Base-by-base conservation (phyloP, 2,113 vertebrate species). In the Ammodramus savannarum region DNA sequence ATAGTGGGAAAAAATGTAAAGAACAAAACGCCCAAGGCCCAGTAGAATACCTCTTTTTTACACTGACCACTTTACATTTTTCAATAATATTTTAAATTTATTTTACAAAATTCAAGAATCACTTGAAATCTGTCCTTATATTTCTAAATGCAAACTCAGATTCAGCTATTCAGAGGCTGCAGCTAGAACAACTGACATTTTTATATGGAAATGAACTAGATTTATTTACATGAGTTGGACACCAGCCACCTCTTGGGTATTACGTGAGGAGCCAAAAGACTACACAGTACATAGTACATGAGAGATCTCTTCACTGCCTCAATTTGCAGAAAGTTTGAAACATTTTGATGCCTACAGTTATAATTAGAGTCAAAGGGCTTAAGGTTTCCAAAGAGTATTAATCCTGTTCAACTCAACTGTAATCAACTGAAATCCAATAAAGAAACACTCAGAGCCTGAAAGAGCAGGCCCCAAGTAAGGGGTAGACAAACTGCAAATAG, bases 51-150 rank as follows among this genome's bases (percentile, higher is more conserved):
- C 27, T 21, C 10, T 58, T 68, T 51, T 18, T 31, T 81, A 62
- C 0, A 0, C 0, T 34, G 22, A 77, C 14, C 5, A 23, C n/a
- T 88, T 52, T 1, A 14, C 16, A 34, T 66, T 85, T 73, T 83
- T 76, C 4, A 2, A 8, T 2, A 67, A 27, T 38, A 77, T 69
- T 89, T 82, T 65, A n/a, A 62, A 77, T 41, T 61, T 81, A 34
- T 76, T 87, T 75, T 32, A 49, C 1, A 3, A 82, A 34, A 79
- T 26, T n/a, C 46, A 93, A 65, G 21, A 67, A 80, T 43, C 17
- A 62, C 14, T 79, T 75, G 32, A 85, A 66, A 72, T 55, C 26
- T 38, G 22, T 29, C 68, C 29, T 80, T 68, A 19, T 58, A 49
- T 51, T 76, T 73, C 74, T 44, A 43, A 4, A 85, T 2, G 3